These are phyloP conservation scores for Notocelia uddmanniana DNA, from an alignment of 2,888 invertebrate species.

Conservation along the genomic window DNA sequence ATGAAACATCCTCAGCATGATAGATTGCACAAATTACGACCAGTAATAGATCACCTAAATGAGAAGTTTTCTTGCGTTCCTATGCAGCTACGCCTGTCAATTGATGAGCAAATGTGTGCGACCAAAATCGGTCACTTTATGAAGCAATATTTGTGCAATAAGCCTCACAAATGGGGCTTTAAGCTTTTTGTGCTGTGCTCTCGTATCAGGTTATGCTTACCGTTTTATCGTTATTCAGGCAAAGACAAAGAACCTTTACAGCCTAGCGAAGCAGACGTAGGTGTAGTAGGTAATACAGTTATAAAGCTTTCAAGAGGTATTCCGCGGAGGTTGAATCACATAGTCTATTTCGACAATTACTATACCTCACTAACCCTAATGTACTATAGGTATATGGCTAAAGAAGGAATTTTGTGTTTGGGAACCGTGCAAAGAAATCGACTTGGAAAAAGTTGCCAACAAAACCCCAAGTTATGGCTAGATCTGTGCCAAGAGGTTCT, in stretches of 20 bases:
- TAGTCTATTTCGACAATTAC: conserved; percentile 10
- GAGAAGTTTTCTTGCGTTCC: too few relatives aligned
- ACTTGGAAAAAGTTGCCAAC: conserved; percentile 4
- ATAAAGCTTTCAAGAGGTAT: conserved; percentile 9
- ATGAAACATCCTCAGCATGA: conserved; percentile 45
- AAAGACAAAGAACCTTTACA: conserved; percentile 46
- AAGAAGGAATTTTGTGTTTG: too few relatives aligned
- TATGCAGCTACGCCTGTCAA: conserved; percentile 25
- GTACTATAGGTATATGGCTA: too few relatives aligned
- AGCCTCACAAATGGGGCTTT: conserved; percentile 52
- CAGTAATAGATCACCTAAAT: conserved; percentile 46
- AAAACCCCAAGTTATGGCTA: too few relatives aligned
- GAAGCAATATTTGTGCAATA: too few relatives aligned
- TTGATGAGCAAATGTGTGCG: conserved; percentile 50
- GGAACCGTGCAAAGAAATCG: neutral
- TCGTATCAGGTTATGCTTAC: conserved; percentile 54
- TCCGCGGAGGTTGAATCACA: conserved; percentile 2
- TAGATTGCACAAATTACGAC: conserved; percentile 45
- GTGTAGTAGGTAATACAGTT: too few relatives aligned
- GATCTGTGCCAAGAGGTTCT: too few relatives aligned
- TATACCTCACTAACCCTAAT: too few relatives aligned
- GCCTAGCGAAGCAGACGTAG: conserved; percentile 49
- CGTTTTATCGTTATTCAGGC: conserved; percentile 54
- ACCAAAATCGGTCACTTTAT: conserved; percentile 51
- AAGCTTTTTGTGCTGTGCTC: conserved; percentile 52